These are phyloP conservation scores for Bagarius yarrelli DNA, from an alignment of 2,113 vertebrate genomes.

Conservation along the genomic window DNA sequence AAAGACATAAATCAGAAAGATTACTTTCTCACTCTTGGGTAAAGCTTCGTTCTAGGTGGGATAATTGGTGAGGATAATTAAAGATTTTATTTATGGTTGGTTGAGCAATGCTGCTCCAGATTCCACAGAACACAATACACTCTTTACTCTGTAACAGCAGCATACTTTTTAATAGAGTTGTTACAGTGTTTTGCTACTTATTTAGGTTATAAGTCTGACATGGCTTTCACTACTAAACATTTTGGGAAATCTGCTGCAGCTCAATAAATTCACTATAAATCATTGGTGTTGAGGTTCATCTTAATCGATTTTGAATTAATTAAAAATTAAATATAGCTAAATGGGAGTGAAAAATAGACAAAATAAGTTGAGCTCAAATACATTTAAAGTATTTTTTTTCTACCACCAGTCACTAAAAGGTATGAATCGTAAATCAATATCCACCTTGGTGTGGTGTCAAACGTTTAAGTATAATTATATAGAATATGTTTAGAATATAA, in stretches of 20 bases:
- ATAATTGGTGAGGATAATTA: conserved; percentile 62
- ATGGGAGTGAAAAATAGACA: background rate
- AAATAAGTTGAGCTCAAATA: background rate
- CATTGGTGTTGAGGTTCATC: background rate
- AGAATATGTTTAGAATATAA: background rate
- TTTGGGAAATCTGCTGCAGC: conserved; percentile 61
- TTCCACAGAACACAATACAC: conserved; percentile 60
- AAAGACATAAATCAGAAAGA: conserved; percentile 37
- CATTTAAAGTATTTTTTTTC: background rate
- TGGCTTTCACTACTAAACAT: conserved; percentile 52
- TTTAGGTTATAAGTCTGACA: conserved; percentile 42
- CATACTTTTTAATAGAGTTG: background rate
- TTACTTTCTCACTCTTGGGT: conserved; percentile 34
- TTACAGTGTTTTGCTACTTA: background rate
- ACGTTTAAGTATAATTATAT: background rate
- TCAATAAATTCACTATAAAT: conserved; percentile 46
- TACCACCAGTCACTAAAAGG: background rate
- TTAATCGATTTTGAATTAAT: background rate
- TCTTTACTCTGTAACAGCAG: conserved; percentile 49
- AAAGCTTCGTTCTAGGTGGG: conserved; percentile 53
- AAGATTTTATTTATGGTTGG: conserved; percentile 47
- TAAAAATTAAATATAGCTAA: background rate
- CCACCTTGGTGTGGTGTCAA: background rate
- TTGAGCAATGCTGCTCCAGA: conserved; percentile 60
- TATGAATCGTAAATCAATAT: background rate